Percentiles rank a stretch among this genome's conserved stretches.
phyloP scores from a whole-genome alignment of 2,888 invertebrate genomes.

The Blastobasis adustella region DNA sequence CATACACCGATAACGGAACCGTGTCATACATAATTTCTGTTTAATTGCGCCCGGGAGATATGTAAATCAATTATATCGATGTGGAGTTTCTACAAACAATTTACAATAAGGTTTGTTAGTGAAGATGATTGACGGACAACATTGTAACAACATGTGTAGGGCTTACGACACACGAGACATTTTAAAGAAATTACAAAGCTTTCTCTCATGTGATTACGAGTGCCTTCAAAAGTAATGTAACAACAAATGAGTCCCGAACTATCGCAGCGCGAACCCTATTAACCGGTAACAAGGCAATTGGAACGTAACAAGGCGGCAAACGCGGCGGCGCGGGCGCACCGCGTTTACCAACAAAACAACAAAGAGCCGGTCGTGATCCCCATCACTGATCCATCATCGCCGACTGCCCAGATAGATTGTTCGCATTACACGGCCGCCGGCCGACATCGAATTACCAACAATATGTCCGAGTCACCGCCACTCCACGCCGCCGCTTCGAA shows the following conservation, averaged over 20 bases:
- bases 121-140: no score
- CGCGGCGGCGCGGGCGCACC: conserved; percentile 44
- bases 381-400: conserved; percentile 66
- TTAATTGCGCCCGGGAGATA: no score
- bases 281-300: conserved; percentile 54
- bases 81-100: no score
- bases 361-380: conserved; percentile 61
- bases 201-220: no score
- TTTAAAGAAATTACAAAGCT: no score
- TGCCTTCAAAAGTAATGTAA: no score
- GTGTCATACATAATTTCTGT: not conserved
- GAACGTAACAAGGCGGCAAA: conserved; percentile 61
- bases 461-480: conserved; percentile 47
- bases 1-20: conserved; percentile 27
- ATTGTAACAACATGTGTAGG: no score
- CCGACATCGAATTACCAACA: conserved; percentile 53
- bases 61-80: no score
- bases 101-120: no score
- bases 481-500: not conserved
- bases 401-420: conserved; percentile 59
- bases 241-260: conserved; percentile 21
- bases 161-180: no score
- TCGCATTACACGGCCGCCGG: conserved; percentile 53
- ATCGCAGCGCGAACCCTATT: conserved; percentile 43
- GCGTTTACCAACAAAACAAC: conserved; percentile 63